These are phyloP conservation scores for Rhabdophis nuchalis DNA, from an alignment of 2,797 vertebrate genomes.

Conservation along the genomic window DNA sequence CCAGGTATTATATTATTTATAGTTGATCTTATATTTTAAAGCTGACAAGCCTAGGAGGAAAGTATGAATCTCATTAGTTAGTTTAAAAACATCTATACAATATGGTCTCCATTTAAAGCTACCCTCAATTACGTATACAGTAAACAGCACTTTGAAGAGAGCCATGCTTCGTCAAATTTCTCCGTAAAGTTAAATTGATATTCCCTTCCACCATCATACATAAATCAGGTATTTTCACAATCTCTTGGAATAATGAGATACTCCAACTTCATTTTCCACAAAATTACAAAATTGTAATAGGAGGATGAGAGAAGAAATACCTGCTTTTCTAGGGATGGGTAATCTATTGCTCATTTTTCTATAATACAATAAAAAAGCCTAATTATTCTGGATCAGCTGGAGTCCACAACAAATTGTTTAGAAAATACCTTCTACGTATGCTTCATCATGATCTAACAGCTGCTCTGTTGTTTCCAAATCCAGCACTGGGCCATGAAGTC, in stretches of 20 bases:
- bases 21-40: neutral
- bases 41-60: neutral
- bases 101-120: neutral
- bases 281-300: neutral
- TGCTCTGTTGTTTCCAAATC: constrained; percentile 72
- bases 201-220: neutral
- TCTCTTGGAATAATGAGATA: neutral
- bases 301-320: no score
- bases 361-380: neutral
- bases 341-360: neutral
- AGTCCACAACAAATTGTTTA: neutral
- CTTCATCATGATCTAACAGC: constrained; percentile 78
- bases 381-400: neutral
- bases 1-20: no score
- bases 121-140: neutral
- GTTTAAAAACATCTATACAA: neutral
- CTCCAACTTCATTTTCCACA: neutral
- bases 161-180: neutral
- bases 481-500: constrained; percentile 43
- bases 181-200: neutral
- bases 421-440: constrained; percentile 80
- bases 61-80: neutral
- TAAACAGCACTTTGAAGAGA: neutral
- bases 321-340: neutral
- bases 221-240: neutral